Evolutionary conservation across 2,888 invertebrate genomes (phyloP).

Genomic region (Rhimphoctona megacephalus): DNA sequence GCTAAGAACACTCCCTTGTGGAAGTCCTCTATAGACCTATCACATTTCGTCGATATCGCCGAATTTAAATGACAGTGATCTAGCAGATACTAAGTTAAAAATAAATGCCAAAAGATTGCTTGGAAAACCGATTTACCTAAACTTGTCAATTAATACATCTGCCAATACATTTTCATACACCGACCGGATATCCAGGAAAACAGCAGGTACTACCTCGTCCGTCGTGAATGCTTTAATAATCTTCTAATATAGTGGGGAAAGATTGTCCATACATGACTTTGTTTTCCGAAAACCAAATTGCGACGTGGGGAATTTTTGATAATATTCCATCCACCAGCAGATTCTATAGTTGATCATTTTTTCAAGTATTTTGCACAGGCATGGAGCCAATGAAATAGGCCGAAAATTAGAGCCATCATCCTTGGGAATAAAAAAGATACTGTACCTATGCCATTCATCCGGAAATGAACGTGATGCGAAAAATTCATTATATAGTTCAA

Average conservation of each 20-base stretch:
- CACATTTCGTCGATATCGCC: slow-evolving; percentile 9
- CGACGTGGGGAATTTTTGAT: not conserved
- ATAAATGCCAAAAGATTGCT: slow-evolving; percentile 13
- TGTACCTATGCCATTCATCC: slow-evolving; percentile 29
- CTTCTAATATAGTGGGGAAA: not conserved
- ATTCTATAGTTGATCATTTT: slow-evolving; percentile 27
- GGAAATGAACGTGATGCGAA: slow-evolving; percentile 16
- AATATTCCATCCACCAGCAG: slow-evolving; percentile 12
- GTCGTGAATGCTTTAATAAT: not conserved
- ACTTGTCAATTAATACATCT: slow-evolving; percentile 14
- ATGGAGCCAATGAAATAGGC: slow-evolving; percentile 8
- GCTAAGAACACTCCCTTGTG: no score
- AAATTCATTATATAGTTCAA: slow-evolving; percentile 28
- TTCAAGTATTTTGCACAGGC: slow-evolving; percentile 5
- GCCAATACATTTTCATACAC: slow-evolving; percentile 24
- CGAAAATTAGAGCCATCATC: not conserved
- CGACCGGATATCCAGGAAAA: slow-evolving; percentile 7
- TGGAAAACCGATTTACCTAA: not conserved
- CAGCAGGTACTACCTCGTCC: not conserved
- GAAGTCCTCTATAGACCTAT: slow-evolving; percentile 8
- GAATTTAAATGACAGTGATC: not conserved
- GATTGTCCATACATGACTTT: slow-evolving; percentile 21
- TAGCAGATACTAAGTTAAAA: slow-evolving; percentile 10
- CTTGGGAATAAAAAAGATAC: slow-evolving; percentile 44
- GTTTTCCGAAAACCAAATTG: slow-evolving; percentile 26